Evolutionary conservation across 2,888 invertebrate genomes (phyloP), one percentile per base, ranked within the genome.

Genomic region (Lasius platythorax): DNA sequence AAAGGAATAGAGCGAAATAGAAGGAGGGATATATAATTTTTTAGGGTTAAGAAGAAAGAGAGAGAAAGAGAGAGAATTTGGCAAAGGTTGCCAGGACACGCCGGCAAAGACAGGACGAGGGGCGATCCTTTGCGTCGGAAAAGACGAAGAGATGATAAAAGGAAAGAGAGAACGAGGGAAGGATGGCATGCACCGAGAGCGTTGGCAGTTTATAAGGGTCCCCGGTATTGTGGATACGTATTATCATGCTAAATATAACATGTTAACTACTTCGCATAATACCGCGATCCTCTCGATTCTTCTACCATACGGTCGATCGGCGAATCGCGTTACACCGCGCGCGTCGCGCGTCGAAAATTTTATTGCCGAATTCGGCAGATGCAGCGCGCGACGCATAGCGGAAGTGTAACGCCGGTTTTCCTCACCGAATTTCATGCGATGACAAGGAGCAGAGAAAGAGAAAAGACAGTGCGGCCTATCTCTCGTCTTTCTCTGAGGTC

Each of bases 251-350:
- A 95, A 95, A 95, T 94, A 94, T 94, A 95, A 95, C 95, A 95
- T 95, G 95, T 95, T 95, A 95, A 98, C 96, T 97, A 97, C 95
- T 97, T 98, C 95, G 98, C 98, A 95, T 93, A 94, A 94, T 91
- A 86, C 84, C 87, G 86, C 88, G 90, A 90, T 90, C 87, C 90
- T 90, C 90, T 90, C 87, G 90, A 85, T 88, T 86, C 87, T 74
- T 85, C 86, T 70, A 83, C 58, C 33, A 73, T 81, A 89, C 87
- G 87, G 84, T 68, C 87, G 89, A 86, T 88, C 86, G 87, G 76
- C 87, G 90, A 90, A 90, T 90, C 90, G 90, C 89, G 86, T 89
- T 85, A 87, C 90, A 68, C 37, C 53, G 66, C 70, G 53, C 74
- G 85, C 67, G 86, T 83, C 85, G 85, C 88, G 87, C 85, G 79